Evolutionary conservation across 2,888 invertebrate species (phyloP).

Genomic region (Panopea generosa): DNA sequence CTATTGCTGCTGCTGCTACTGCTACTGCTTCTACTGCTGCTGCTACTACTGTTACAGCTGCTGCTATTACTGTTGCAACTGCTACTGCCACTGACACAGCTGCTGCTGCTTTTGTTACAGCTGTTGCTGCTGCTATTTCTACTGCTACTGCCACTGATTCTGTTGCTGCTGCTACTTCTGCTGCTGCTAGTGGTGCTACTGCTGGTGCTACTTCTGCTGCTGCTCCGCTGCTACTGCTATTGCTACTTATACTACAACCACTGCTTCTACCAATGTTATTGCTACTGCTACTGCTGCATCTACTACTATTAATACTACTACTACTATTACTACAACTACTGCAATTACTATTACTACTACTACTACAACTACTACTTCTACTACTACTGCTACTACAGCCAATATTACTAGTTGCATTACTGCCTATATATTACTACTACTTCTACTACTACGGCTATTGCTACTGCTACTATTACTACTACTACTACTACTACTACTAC

Average conservation of each 20-base stretch:
- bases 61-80: constrained; percentile 35
- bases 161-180: constrained; percentile 13
- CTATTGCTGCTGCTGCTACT: constrained; percentile 26
- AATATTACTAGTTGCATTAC: constrained; percentile 31
- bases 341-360: constrained; percentile 27
- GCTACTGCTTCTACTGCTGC: constrained; percentile 33
- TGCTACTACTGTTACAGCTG: constrained; percentile 59
- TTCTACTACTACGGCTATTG: constrained; percentile 42
- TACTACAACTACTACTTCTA: constrained; percentile 41
- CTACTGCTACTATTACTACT: constrained; percentile 44
- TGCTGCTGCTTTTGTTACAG: constrained; percentile 51
- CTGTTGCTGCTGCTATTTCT: constrained; percentile 54
- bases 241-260: background rate
- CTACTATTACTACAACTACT: background rate
- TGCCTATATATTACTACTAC: background rate
- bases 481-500: constrained; percentile 54
- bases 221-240: background rate
- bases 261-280: background rate
- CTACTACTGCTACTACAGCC: constrained; percentile 15
- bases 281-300: no score
- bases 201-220: constrained; percentile 14
- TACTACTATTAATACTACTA: no score
- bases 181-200: constrained; percentile 26
- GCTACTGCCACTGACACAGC: no score
- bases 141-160: constrained; percentile 31